A percentile compares a stretch with the other conserved stretches of the same genome.
These are phyloP conservation scores for Phrynocephalus vlangalii DNA, from an alignment of 2,797 vertebrate genomes.

Conservation along the genomic window DNA sequence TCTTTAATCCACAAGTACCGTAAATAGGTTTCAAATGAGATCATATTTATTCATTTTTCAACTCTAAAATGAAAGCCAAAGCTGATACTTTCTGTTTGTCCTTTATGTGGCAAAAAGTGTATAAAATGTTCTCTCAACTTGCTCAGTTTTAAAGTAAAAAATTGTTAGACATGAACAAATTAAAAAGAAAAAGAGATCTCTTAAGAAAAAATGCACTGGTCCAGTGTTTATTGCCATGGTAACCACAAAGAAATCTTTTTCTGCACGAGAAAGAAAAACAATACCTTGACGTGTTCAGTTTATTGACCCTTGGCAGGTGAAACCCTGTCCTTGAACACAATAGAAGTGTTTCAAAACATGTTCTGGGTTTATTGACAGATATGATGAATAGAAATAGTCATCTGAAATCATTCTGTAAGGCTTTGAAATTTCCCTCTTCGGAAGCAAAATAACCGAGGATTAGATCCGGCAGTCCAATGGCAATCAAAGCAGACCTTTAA, in stretches of 20 bases:
- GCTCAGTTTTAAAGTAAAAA: not conserved
- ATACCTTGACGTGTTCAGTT: conserved; percentile 47
- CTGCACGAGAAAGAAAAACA: conserved; percentile 32
- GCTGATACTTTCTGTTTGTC: conserved; percentile 26
- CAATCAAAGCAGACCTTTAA: too few species aligned
- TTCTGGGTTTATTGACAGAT: conserved; percentile 22
- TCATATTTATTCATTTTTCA: conserved; percentile 21
- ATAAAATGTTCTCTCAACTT: not conserved
- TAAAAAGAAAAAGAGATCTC: conserved; percentile 20
- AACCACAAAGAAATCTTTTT: conserved; percentile 55
- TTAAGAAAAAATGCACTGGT: conserved; percentile 18
- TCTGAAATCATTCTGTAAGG: conserved; percentile 40
- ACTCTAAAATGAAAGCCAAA: conserved; percentile 18
- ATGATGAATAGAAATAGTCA: conserved; percentile 11
- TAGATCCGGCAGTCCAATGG: too few species aligned
- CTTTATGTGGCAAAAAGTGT: conserved; percentile 14
- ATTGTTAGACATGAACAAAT: conserved; percentile 3
- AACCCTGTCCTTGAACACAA: conserved; percentile 43
- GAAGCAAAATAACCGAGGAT: conserved; percentile 26
- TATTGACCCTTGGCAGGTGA: conserved; percentile 50
- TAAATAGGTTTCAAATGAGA: conserved; percentile 11
- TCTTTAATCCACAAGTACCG: conserved; percentile 6
- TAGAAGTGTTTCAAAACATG: conserved; percentile 34
- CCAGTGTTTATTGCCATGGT: conserved; percentile 61
- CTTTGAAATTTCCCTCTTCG: conserved; percentile 31